A percentile compares a stretch with the other conserved stretches of the same genome.
phyloP scores from a whole-genome alignment of 2,113 vertebrate genomes.

The Ceyx margarethae region DNA sequence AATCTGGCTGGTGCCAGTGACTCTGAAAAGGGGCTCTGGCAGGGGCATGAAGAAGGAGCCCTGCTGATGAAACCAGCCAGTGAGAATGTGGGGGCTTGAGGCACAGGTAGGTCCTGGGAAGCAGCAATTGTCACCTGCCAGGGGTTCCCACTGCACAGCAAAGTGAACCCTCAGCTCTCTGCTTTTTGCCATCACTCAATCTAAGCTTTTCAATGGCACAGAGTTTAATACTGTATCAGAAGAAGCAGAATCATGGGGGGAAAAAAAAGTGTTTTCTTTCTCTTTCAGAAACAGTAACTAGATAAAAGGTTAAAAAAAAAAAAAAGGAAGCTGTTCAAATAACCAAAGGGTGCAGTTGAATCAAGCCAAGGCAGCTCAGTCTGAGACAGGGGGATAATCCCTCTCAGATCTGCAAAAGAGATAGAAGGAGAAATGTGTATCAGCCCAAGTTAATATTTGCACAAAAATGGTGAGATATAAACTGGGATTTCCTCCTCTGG shows the following conservation, averaged over 20 bases:
- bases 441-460: slow-evolving; percentile 87
- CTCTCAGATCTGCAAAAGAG: slow-evolving; percentile 78
- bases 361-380: slow-evolving; percentile 1
- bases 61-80: not conserved
- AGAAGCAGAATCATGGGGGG: not conserved
- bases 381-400: slow-evolving; percentile 61
- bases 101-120: not conserved
- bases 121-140: not conserved
- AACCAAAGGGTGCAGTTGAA: slow-evolving; percentile 7
- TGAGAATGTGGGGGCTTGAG: not conserved
- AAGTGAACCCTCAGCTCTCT: not conserved
- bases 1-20: not conserved
- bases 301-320: slow-evolving; percentile 32
- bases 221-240: not conserved
- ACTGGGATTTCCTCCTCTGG: slow-evolving; percentile 75
- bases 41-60: not conserved
- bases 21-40: not conserved
- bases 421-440: slow-evolving; percentile 65
- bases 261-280: not conserved
- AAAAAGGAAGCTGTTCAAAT: slow-evolving; percentile 35
- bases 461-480: slow-evolving; percentile 79
- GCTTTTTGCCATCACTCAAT: not conserved
- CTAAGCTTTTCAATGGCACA: not conserved
- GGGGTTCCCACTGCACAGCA: not conserved
- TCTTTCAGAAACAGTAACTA: slow-evolving; percentile 30